These are phyloP conservation scores for Paratilapia polleni DNA, from an alignment of 2,113 vertebrate genomes.

Conservation along the genomic window DNA sequence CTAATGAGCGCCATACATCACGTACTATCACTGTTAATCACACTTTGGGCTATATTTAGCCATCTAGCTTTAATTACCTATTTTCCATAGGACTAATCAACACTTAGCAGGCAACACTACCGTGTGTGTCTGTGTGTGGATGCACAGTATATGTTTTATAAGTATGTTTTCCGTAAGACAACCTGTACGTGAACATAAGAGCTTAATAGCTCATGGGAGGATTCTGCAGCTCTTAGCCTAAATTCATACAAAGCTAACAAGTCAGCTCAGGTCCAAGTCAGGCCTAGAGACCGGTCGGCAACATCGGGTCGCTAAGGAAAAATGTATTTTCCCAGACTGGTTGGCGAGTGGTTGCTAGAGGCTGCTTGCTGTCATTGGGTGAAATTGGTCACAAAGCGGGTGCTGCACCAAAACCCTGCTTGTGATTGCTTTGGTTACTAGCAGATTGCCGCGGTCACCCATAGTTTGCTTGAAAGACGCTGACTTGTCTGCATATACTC, in stretches of 20 bases:
- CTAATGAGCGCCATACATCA: slow-evolving; percentile 75
- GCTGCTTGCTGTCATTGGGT: too few species aligned
- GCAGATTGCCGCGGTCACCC: background rate
- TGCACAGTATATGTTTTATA: background rate
- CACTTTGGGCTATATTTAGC: slow-evolving; percentile 70
- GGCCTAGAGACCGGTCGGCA: background rate
- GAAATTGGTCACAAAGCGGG: too few species aligned
- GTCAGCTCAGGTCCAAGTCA: background rate
- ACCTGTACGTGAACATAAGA: slow-evolving; percentile 7
- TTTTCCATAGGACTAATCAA: slow-evolving; percentile 68
- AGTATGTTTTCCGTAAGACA: slow-evolving; percentile 42
- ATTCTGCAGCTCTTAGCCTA: background rate
- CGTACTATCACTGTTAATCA: slow-evolving; percentile 65
- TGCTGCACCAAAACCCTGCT: too few species aligned
- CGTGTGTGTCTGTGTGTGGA: background rate
- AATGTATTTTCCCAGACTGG: too few species aligned
- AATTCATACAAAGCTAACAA: slow-evolving; percentile 1
- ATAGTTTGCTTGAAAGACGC: background rate
- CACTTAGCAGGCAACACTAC: slow-evolving; percentile 27
- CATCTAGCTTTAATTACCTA: slow-evolving; percentile 58
- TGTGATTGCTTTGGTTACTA: background rate
- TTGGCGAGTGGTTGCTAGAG: too few species aligned
- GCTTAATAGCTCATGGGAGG: slow-evolving; percentile 32
- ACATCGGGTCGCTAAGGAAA: too few species aligned
- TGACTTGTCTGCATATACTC: too few species aligned